These are phyloP conservation scores for Danio albolineatus DNA, from an alignment of 2,797 vertebrate genomes.

Conservation along the genomic window DNA sequence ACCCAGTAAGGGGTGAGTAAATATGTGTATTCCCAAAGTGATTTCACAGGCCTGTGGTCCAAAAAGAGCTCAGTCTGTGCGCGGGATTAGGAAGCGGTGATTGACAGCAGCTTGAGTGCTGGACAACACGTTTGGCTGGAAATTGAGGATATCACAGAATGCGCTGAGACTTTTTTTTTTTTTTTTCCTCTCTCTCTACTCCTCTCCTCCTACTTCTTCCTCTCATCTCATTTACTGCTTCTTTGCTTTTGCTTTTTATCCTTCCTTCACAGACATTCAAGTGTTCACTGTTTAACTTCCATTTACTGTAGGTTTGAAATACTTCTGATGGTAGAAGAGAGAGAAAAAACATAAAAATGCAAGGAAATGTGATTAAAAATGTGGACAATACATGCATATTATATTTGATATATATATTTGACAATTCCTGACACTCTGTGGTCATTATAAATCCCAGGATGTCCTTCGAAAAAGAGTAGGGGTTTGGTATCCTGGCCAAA, in stretches of 20 bases:
- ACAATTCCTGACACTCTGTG: too few species aligned
- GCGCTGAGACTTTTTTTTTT: constrained; percentile 6
- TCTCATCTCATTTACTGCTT: neutral
- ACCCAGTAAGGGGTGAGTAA: constrained; percentile 40
- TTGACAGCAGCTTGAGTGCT: constrained; percentile 57
- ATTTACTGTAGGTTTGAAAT: neutral
- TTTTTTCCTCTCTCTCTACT: neutral
- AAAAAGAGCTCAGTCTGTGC: constrained; percentile 49
- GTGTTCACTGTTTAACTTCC: neutral
- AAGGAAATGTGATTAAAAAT: neutral
- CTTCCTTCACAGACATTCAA: constrained; percentile 4
- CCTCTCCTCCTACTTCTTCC: neutral
- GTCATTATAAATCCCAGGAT: too few species aligned
- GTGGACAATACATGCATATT: neutral
- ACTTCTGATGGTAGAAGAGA: neutral
- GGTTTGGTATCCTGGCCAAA: too few species aligned
- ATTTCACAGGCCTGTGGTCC: constrained; percentile 64
- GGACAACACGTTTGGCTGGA: constrained; percentile 44
- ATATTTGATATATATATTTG: too few species aligned
- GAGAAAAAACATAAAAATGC: neutral
- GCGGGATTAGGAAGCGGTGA: constrained; percentile 60
- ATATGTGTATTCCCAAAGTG: constrained; percentile 47
- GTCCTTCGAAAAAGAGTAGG: too few species aligned
- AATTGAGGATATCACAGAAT: constrained; percentile 27
- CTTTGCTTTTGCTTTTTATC: constrained; percentile 5